A percentile compares a stretch with the other conserved stretches of the same genome.
phyloP scores from a whole-genome alignment of 2,797 vertebrate species.

The Anableps anableps region DNA sequence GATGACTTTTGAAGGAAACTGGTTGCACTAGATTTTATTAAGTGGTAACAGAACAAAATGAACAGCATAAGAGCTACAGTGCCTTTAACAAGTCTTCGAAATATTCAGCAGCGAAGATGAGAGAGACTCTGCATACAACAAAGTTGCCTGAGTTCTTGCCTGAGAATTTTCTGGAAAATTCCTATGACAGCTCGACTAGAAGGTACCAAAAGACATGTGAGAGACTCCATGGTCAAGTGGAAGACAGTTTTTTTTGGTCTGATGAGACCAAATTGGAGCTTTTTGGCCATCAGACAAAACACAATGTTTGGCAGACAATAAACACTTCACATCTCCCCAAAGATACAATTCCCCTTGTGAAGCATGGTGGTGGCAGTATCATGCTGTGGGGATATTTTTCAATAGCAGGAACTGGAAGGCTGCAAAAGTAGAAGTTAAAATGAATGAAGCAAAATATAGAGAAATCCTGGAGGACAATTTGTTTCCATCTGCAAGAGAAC shows the following conservation, averaged over 20 bases:
- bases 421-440: too few species aligned
- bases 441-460: too few species aligned
- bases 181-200: background rate
- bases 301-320: background rate
- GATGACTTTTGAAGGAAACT: background rate
- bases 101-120: too few species aligned
- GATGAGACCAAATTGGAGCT: background rate
- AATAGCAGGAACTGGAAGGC: too few species aligned
- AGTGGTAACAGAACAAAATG: background rate
- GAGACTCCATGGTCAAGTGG: too few species aligned
- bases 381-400: too few species aligned
- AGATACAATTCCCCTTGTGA: background rate
- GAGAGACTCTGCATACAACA: background rate
- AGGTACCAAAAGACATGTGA: background rate
- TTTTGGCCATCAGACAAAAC: too few species aligned
- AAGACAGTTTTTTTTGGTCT: background rate
- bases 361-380: too few species aligned
- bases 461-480: too few species aligned
- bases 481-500: too few species aligned
- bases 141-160: too few species aligned
- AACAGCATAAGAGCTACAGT: background rate
- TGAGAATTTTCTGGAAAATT: background rate
- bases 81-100: background rate
- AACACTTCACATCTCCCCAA: background rate
- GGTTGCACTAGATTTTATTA: background rate